phyloP scores from a whole-genome alignment of 2,113 vertebrate genomes.

The Pipra filicauda region DNA sequence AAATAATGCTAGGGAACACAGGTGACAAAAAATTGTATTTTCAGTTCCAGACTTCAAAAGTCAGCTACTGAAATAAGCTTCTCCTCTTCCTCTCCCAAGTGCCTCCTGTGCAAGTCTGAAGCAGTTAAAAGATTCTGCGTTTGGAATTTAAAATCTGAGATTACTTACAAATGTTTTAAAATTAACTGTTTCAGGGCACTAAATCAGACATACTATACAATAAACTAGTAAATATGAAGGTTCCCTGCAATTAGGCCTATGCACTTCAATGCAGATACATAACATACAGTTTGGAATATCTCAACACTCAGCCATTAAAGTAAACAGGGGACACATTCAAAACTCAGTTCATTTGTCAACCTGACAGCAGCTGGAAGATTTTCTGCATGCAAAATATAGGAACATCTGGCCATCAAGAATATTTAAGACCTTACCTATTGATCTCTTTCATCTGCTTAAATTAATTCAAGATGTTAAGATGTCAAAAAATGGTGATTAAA shows the following conservation, averaged over 20 bases:
- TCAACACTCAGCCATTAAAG: neutral
- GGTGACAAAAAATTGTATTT: neutral
- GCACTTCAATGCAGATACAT: neutral
- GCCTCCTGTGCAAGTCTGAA: neutral
- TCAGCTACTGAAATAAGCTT: neutral
- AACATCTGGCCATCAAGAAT: constrained; percentile 59
- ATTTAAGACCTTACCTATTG: constrained; percentile 49
- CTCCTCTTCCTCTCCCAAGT: neutral
- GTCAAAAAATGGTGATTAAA: constrained; percentile 33
- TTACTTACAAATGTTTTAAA: neutral
- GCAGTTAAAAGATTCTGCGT: neutral
- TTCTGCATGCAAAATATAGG: constrained; percentile 33
- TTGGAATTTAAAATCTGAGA: neutral
- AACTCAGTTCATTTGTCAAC: constrained; percentile 44
- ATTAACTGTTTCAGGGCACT: neutral
- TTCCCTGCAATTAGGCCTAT: neutral
- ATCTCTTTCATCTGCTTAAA: constrained; percentile 47
- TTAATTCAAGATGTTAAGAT: constrained; percentile 50
- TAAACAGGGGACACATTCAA: constrained; percentile 51
- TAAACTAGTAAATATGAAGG: neutral
- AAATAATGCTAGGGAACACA: neutral
- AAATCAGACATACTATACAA: neutral
- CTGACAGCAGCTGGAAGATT: constrained; percentile 56
- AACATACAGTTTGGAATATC: neutral
- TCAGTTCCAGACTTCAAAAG: neutral